Percentiles rank a stretch among this genome's conserved stretches.
Conservation (phyloP, 2,888 invertebrate genomes). For the Phalera bucephala region DNA sequence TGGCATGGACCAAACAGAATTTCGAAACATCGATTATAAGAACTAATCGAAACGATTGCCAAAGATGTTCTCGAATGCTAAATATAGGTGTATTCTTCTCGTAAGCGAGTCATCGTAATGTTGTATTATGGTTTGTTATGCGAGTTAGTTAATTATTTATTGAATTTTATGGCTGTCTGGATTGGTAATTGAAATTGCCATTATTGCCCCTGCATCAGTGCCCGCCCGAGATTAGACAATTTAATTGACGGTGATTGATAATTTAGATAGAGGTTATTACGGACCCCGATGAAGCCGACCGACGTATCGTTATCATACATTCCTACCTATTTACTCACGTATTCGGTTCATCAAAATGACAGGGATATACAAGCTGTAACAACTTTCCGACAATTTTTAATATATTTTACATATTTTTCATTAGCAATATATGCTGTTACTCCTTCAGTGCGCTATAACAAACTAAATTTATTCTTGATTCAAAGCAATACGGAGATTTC, state of each 20-base stretch:
- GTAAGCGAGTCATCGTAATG: too few species aligned
- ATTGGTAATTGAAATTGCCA: constrained; percentile 60
- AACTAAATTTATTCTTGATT: too few species aligned
- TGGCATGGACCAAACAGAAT: constrained; percentile 3
- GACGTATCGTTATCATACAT: constrained; percentile 19
- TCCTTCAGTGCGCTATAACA: too few species aligned
- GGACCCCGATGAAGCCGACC: constrained; percentile 27
- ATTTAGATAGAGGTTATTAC: constrained; percentile 58
- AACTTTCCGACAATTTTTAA: too few species aligned
- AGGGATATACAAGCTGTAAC: too few species aligned
- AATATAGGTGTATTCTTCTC: constrained; percentile 5
- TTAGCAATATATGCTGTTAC: too few species aligned
- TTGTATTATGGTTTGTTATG: not conserved
- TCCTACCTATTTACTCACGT: not conserved
- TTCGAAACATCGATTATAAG: constrained; percentile 13
- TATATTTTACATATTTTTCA: too few species aligned
- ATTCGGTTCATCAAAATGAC: too few species aligned
- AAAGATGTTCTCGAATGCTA: constrained; percentile 11
- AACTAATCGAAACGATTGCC: constrained; percentile 11
- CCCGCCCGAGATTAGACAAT: constrained; percentile 51
- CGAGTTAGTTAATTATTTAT: constrained; percentile 27
- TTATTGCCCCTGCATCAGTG: constrained; percentile 46
- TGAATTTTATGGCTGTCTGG: constrained; percentile 39
- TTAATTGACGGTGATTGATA: constrained; percentile 64
- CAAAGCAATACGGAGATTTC: too few species aligned